phyloP scores from a whole-genome alignment of 2,113 vertebrate species.

The Nibea coibor region DNA sequence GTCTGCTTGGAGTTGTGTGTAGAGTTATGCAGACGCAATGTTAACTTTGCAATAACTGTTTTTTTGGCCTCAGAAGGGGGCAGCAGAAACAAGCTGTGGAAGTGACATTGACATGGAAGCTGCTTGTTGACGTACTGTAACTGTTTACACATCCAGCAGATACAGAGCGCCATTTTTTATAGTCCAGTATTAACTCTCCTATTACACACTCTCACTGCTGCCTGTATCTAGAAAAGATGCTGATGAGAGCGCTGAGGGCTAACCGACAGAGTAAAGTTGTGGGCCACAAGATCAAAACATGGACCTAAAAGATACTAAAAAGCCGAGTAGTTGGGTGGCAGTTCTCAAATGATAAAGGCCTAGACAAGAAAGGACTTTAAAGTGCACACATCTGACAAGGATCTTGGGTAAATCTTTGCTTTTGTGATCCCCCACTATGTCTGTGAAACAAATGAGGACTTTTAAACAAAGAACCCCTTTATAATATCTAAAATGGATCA shows the following conservation, averaged over 20 bases:
- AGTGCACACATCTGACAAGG: neutral
- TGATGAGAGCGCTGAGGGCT: too few species aligned
- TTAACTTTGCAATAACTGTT: neutral
- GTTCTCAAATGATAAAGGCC: neutral
- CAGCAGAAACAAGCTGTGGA: neutral
- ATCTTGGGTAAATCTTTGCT: conserved; percentile 25
- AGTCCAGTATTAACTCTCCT: neutral
- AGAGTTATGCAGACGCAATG: neutral
- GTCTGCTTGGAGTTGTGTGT: neutral
- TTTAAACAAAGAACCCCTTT: conserved; percentile 50
- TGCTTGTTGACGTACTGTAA: too few species aligned
- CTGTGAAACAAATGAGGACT: conserved; percentile 40
- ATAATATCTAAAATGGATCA: conserved; percentile 52
- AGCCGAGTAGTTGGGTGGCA: neutral
- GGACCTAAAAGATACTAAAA: neutral
- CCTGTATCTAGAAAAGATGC: neutral
- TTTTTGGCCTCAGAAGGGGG: neutral
- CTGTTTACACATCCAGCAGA: neutral
- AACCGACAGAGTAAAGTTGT: neutral
- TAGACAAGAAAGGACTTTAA: neutral
- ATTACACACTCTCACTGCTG: too few species aligned
- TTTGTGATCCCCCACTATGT: conserved; percentile 9
- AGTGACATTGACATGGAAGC: neutral
- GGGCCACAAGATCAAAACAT: neutral
- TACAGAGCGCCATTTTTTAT: neutral